Conservation (phyloP, 2,797 vertebrate species). For the Tachyglossus aculeatus region DNA sequence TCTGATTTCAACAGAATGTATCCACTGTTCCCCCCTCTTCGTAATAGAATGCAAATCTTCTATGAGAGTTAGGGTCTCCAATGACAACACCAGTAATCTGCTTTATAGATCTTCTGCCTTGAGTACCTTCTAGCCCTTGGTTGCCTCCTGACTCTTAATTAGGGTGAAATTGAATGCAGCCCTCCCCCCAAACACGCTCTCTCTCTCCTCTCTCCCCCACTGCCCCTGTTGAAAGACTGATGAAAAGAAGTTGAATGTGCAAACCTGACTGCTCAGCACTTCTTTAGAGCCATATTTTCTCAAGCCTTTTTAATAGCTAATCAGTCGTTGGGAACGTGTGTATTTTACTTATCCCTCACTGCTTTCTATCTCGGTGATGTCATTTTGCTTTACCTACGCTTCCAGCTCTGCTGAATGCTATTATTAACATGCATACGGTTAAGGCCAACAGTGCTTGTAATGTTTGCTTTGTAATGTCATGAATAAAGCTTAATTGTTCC, state of each 20-base stretch:
- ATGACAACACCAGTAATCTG: constrained; percentile 4
- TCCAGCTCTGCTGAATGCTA: not conserved
- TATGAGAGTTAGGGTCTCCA: not conserved
- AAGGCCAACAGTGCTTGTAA: constrained; percentile 2
- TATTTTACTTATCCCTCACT: constrained; percentile 11
- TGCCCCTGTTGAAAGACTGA: not conserved
- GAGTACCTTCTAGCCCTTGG: constrained; percentile 1
- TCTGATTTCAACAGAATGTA: not conserved
- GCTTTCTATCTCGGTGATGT: constrained; percentile 21
- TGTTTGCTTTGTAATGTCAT: constrained; percentile 22
- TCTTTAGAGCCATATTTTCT: constrained; percentile 29
- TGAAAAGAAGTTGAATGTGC: constrained; percentile 23
- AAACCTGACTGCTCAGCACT: not conserved
- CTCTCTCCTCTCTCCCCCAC: not conserved
- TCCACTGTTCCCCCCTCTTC: not conserved
- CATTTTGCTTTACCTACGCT: constrained; percentile 22
- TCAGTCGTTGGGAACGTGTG: not conserved
- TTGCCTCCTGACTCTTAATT: constrained; percentile 42
- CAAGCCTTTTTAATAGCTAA: constrained; percentile 20
- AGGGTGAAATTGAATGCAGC: constrained; percentile 32
- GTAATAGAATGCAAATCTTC: constrained; percentile 1
- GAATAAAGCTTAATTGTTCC: constrained; percentile 27
- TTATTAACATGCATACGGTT: not conserved
- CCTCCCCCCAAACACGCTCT: not conserved
- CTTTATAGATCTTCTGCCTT: not conserved